Conservation (phyloP, 2,113 vertebrate genomes). For the Corythaixoides concolor region DNA sequence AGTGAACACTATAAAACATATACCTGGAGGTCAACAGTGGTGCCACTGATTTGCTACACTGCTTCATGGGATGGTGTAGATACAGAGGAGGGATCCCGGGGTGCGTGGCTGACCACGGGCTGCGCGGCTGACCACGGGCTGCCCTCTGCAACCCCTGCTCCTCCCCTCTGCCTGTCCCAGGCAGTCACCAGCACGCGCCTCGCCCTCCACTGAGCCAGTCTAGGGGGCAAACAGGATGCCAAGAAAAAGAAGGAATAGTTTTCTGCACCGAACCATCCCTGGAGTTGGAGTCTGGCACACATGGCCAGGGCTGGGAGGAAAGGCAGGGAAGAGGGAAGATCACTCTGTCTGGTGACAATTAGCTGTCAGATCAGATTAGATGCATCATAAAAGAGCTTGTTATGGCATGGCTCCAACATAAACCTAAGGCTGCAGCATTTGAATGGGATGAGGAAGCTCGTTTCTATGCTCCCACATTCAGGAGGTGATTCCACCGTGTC, state of each 20-base stretch:
- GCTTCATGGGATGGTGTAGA: not conserved
- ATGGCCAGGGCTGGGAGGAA: not conserved
- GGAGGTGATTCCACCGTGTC: not conserved
- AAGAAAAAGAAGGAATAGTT: not conserved
- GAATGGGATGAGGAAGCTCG: slow-evolving; percentile 20
- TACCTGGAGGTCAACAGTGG: not conserved
- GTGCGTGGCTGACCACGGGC: no score
- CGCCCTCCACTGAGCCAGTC: accelerated
- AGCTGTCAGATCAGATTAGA: slow-evolving; percentile 49
- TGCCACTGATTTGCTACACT: not conserved
- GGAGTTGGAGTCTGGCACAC: not conserved
- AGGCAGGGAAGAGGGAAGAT: slow-evolving; percentile 1
- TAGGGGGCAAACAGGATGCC: not conserved
- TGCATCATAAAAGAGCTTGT: slow-evolving; percentile 1
- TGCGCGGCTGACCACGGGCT: accelerated
- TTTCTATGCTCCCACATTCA: accelerated
- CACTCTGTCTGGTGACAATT: slow-evolving; percentile 20
- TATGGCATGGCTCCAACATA: slow-evolving; percentile 36
- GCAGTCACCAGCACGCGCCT: not conserved
- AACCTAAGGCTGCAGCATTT: not conserved
- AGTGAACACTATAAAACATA: not conserved
- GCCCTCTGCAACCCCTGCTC: accelerated
- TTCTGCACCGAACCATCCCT: not conserved
- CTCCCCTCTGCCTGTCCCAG: not conserved
- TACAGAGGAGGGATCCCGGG: accelerated